A percentile compares a stretch with the other conserved stretches of the same genome.
Conservation (phyloP, 2,113 vertebrate genomes). For the Otocyon megalotis region DNA sequence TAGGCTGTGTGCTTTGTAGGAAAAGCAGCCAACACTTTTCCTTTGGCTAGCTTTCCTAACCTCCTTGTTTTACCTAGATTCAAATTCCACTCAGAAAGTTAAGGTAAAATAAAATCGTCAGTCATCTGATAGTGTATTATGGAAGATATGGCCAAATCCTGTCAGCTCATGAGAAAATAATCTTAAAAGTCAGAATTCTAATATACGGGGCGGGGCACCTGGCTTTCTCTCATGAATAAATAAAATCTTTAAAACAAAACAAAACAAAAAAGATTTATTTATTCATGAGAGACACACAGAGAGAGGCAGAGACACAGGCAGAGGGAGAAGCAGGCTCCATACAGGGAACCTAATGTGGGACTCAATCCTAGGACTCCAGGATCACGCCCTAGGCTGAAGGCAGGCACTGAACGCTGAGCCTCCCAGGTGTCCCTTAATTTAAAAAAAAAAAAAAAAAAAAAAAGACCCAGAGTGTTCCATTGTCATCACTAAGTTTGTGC, state of each 20-base stretch:
- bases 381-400: no score
- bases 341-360: no score
- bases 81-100: background rate
- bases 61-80: background rate
- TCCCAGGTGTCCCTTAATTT: no score
- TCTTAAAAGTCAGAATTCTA: constrained; percentile 13
- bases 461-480: background rate
- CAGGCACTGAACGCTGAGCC: no score
- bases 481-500: background rate
- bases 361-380: no score
- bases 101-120: background rate
- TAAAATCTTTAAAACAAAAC: no score
- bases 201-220: background rate
- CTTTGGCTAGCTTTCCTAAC: background rate
- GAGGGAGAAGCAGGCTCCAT: no score
- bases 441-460: no score
- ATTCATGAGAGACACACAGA: no score
- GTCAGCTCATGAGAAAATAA: background rate
- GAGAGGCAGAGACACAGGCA: no score
- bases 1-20: background rate
- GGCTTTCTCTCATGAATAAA: no score
- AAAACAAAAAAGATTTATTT: no score
- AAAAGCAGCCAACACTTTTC: background rate
- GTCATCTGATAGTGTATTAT: background rate
- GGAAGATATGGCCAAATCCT: background rate